These are phyloP conservation scores for Lethocerus indicus DNA, from an alignment of 1,140 invertebrate genomes.

Conservation along the genomic window DNA sequence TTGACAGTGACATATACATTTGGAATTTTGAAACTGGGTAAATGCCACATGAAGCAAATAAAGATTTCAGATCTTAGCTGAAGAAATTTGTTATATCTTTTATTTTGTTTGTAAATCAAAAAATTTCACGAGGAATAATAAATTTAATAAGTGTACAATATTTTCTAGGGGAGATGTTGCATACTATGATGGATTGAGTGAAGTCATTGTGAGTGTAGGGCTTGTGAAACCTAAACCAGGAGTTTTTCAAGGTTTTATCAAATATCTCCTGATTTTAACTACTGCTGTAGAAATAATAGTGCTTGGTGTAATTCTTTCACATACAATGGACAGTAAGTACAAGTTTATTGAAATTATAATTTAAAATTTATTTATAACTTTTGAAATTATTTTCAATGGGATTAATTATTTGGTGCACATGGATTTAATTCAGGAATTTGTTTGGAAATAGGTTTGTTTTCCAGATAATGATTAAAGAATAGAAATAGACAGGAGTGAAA, in stretches of 20 bases:
- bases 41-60: slow-evolving; percentile 11
- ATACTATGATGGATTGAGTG: slow-evolving; percentile 81
- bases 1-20: slow-evolving; percentile 95
- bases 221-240: slow-evolving; percentile 69
- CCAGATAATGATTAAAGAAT: too few relatives aligned
- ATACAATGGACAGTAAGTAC: slow-evolving; percentile 29
- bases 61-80: neutral
- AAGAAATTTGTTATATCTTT: neutral
- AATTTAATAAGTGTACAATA: neutral
- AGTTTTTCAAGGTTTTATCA: slow-evolving; percentile 82
- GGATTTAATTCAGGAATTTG: too few relatives aligned
- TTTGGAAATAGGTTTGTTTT: too few relatives aligned
- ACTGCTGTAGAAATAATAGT: slow-evolving; percentile 88
- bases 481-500: too few relatives aligned
- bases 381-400: too few relatives aligned
- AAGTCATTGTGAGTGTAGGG: slow-evolving; percentile 77
- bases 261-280: slow-evolving; percentile 76
- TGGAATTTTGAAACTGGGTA: slow-evolving; percentile 86
- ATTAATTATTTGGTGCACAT: too few relatives aligned
- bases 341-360: slow-evolving; percentile 11
- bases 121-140: neutral
- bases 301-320: slow-evolving; percentile 53
- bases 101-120: neutral
- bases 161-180: slow-evolving; percentile 59
- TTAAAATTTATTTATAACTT: slow-evolving; percentile 6